A percentile compares a stretch with the other conserved stretches of the same genome.
phyloP scores from a whole-genome alignment of 2,113 vertebrate genomes.

The Solenodon paradoxus region DNA sequence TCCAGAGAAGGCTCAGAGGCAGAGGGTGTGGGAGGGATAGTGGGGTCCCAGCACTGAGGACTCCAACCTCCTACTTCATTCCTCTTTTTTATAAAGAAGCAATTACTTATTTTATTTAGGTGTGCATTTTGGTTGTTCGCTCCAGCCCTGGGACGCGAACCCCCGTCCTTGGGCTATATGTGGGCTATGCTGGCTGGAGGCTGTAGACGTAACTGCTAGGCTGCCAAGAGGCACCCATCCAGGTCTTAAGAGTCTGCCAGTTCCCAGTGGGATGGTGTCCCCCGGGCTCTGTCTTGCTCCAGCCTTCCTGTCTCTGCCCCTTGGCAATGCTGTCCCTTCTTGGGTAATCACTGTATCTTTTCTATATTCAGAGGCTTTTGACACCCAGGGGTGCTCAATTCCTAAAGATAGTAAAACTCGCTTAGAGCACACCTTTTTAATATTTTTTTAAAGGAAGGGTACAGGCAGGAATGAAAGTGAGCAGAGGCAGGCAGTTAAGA shows the following conservation, averaged over 20 bases:
- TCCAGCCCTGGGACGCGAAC: too few relatives aligned
- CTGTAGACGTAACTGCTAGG: too few relatives aligned
- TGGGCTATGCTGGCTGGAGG: too few relatives aligned
- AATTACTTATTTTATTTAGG: too few relatives aligned
- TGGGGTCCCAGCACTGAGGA: neutral
- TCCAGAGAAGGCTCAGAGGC: neutral
- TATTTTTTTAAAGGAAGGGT: too few relatives aligned
- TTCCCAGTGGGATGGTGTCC: neutral
- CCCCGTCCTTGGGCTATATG: too few relatives aligned
- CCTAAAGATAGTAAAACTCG: neutral
- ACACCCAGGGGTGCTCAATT: neutral
- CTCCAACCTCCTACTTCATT: neutral
- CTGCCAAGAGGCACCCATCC: too few relatives aligned
- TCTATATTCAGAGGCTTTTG: neutral
- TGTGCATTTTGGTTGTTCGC: too few relatives aligned
- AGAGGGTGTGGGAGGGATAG: neutral
- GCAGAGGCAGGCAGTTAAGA: too few relatives aligned
- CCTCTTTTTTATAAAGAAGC: too few relatives aligned
- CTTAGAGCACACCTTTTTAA: too few relatives aligned
- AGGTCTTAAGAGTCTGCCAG: neutral
- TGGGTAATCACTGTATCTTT: neutral
- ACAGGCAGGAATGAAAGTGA: too few relatives aligned
- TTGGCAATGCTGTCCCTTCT: neutral
- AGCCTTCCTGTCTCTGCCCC: neutral
- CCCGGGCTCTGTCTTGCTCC: neutral